Evolutionary conservation across 1,140 invertebrate species (phyloP).

Genomic region (Drosophila guanche): DNA sequence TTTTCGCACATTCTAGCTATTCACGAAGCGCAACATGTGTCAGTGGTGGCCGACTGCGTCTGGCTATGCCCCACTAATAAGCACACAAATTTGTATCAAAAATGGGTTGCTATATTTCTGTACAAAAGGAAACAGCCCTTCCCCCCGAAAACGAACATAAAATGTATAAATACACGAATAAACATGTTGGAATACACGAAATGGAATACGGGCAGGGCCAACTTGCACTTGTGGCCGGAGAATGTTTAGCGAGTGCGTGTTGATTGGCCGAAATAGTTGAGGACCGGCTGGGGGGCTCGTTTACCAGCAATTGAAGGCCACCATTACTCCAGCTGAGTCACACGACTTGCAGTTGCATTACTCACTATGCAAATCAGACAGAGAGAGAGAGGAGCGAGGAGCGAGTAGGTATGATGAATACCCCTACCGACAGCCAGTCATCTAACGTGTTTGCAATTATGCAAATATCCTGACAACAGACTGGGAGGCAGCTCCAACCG

Average conservation of each 20-base stretch:
- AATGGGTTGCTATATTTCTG: slow-evolving; percentile 49
- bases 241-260: slow-evolving; percentile 18
- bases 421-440: slow-evolving; percentile 8
- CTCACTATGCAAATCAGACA: slow-evolving; percentile 51
- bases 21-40: slow-evolving; percentile 45
- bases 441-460: slow-evolving; percentile 53
- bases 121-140: slow-evolving; percentile 10
- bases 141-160: slow-evolving; percentile 55
- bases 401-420: slow-evolving; percentile 39
- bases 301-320: slow-evolving; percentile 26
- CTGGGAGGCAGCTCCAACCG: too few relatives aligned
- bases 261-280: slow-evolving; percentile 16
- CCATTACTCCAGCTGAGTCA: slow-evolving; percentile 45
- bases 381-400: slow-evolving; percentile 1
- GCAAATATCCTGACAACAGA: slow-evolving; percentile 34
- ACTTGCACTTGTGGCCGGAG: slow-evolving; percentile 65
- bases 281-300: background rate
- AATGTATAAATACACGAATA: slow-evolving; percentile 54
- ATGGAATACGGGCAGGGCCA: slow-evolving; percentile 65
- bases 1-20: slow-evolving; percentile 63
- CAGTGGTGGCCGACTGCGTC: slow-evolving; percentile 17
- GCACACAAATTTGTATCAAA: slow-evolving; percentile 40
- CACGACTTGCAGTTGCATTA: slow-evolving; percentile 37
- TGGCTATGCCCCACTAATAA: slow-evolving; percentile 56
- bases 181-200: slow-evolving; percentile 54